Conservation (phyloP, 2,888 invertebrate genomes). For the Sphaerophoria rueppellii region DNA sequence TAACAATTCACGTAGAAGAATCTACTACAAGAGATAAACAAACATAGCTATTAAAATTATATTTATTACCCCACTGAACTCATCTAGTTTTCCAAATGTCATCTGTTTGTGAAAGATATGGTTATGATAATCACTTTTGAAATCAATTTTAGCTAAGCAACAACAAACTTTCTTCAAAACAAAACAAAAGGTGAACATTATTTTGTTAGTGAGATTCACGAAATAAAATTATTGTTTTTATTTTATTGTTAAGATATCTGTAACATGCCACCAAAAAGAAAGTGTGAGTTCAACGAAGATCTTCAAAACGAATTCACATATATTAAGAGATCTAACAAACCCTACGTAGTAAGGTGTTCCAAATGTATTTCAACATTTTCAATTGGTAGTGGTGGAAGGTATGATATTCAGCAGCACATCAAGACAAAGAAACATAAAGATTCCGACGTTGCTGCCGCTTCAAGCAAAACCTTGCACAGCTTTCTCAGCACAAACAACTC, state of each 20-base stretch:
- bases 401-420: conserved; percentile 19
- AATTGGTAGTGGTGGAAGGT: conserved; percentile 7
- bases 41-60: too few species aligned
- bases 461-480: conserved; percentile 15
- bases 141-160: too few species aligned
- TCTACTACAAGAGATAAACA: too few species aligned
- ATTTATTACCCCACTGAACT: too few species aligned
- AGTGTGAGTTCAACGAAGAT: conserved; percentile 23
- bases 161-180: too few species aligned
- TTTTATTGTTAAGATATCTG: background rate
- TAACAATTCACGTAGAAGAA: conserved; percentile 4
- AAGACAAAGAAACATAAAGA: conserved; percentile 35
- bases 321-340: background rate
- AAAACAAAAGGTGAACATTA: background rate
- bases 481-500: conserved; percentile 15
- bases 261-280: conserved; percentile 24
- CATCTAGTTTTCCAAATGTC: too few species aligned
- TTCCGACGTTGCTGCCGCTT: conserved; percentile 19
- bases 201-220: background rate
- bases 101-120: too few species aligned
- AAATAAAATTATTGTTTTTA: background rate
- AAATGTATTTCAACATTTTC: conserved; percentile 19
- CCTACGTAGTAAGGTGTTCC: background rate
- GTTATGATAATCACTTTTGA: too few species aligned
- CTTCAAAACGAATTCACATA: conserved; percentile 25